phyloP scores from a whole-genome alignment of 2,113 vertebrate genomes.

The Nipponia nippon region DNA sequence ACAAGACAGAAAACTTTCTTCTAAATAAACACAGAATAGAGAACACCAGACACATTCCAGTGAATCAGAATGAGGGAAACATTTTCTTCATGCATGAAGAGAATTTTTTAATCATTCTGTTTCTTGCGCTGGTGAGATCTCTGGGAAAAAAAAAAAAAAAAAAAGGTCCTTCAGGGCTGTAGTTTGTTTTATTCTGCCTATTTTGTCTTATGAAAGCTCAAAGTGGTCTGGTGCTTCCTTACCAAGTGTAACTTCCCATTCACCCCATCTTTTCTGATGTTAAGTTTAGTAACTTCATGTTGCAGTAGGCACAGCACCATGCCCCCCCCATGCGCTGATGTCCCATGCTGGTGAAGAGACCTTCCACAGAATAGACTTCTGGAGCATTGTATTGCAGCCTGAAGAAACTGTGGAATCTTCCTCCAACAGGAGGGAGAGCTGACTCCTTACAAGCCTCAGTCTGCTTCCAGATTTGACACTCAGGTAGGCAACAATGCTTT shows the following conservation, averaged over 20 bases:
- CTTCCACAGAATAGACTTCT: not conserved
- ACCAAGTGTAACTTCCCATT: not conserved
- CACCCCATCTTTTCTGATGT: not conserved
- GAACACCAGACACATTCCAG: not conserved
- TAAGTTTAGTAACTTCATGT: not conserved
- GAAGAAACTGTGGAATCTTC: not conserved
- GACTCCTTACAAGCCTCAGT: not conserved
- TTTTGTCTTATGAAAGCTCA: not conserved
- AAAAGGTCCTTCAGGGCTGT: not conserved
- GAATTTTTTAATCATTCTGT: not conserved
- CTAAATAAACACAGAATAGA: not conserved
- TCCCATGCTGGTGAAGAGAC: not conserved
- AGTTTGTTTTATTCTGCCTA: not conserved
- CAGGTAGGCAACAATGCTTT: not conserved
- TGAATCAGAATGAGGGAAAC: not conserved
- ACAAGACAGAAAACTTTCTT: not conserved
- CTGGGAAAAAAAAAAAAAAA: not conserved
- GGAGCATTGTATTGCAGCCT: not conserved
- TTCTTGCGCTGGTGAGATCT: not conserved
- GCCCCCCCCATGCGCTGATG: rapidly evolving
- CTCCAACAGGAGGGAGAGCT: not conserved
- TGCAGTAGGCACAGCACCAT: not conserved
- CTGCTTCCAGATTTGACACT: not conserved
- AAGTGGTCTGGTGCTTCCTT: not conserved
- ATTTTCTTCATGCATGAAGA: not conserved